Base-by-base conservation (phyloP, 2,888 invertebrate species). In the Caenorhabditis plicata region DNA sequence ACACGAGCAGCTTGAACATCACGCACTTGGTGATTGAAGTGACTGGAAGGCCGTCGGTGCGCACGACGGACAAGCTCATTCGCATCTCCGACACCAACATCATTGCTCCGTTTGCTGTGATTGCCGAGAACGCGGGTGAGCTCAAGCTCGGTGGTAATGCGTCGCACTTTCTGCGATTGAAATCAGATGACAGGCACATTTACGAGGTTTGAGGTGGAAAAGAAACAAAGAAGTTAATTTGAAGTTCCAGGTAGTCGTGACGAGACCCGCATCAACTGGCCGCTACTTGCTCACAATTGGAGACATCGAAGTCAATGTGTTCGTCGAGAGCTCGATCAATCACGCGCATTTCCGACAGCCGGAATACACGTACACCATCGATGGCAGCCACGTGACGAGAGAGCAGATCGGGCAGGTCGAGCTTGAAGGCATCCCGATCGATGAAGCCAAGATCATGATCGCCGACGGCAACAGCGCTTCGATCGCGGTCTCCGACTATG, bases 401-500 rank as follows among this genome's bases (percentile, higher is more conserved):
- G 42, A 48, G 19, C 55, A 68, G 22, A 32, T 77, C 20, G 46
- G 58, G 1, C 74, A 72, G 40, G 60, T 74, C 8, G 68, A 75
- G 41, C 48, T 77, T 26, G 68, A 72, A 46, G 73, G 71, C 8
- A 57, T 72, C 15, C 65, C 71, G 11, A 65, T 68, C 11, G 73
- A 74, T 33, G 68, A 65, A 38, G 71, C 72, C 8, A 50, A 56
- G 20, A 68, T 77, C 32, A 56, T 76, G 45, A 61, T 71, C 44
- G 45, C 74, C 13, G 57, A 56, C 26, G 72, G 67, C 19, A 77
- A 75, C 56, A 73, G 74, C 3, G 75, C 74, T 49, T 77, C 74
- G 75, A 44, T 77, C 49, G 57, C 68, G 13, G 62, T 77, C 32
- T 74, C 74, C 36, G 66, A 64, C n/a, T 77, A 74, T 45, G 73